Percentiles rank a stretch among this genome's conserved stretches.
These are phyloP conservation scores for Lepisosteus osseus DNA, from an alignment of 2,113 vertebrate species.

Conservation along the genomic window DNA sequence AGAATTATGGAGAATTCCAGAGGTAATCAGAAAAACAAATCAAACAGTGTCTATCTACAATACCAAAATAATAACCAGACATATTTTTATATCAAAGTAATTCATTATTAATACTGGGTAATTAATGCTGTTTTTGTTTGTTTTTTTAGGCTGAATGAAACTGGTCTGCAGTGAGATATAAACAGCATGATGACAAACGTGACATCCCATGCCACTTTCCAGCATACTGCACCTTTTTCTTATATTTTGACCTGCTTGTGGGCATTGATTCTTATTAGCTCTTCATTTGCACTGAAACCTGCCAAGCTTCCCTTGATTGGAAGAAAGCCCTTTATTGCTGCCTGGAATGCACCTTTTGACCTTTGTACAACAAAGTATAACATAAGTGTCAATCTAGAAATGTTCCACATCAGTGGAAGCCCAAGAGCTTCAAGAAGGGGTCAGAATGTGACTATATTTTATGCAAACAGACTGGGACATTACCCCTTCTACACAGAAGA, in stretches of 20 bases:
- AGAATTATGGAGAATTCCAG: too few relatives aligned
- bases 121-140: not conserved
- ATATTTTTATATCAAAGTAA: not conserved
- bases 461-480: slow-evolving; percentile 68
- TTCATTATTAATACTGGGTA: too few relatives aligned
- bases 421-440: slow-evolving; percentile 64
- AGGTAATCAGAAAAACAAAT: too few relatives aligned
- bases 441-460: slow-evolving; percentile 80
- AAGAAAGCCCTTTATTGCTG: slow-evolving; percentile 68
- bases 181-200: slow-evolving; percentile 50
- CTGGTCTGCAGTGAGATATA: slow-evolving; percentile 30
- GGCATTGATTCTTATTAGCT: slow-evolving; percentile 51
- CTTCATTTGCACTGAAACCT: slow-evolving; percentile 64
- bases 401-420: slow-evolving; percentile 70
- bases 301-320: slow-evolving; percentile 60
- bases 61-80: too few relatives aligned
- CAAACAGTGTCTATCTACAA: too few relatives aligned
- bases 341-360: slow-evolving; percentile 74
- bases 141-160: slow-evolving; percentile 56
- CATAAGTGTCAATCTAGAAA: slow-evolving; percentile 58
- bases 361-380: slow-evolving; percentile 65
- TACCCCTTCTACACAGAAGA: slow-evolving; percentile 71
- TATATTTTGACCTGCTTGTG: slow-evolving; percentile 48
- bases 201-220: slow-evolving; percentile 54
- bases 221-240: slow-evolving; percentile 43